These are phyloP conservation scores for Lerema accius DNA, from an alignment of 1,140 invertebrate species.

Conservation along the genomic window DNA sequence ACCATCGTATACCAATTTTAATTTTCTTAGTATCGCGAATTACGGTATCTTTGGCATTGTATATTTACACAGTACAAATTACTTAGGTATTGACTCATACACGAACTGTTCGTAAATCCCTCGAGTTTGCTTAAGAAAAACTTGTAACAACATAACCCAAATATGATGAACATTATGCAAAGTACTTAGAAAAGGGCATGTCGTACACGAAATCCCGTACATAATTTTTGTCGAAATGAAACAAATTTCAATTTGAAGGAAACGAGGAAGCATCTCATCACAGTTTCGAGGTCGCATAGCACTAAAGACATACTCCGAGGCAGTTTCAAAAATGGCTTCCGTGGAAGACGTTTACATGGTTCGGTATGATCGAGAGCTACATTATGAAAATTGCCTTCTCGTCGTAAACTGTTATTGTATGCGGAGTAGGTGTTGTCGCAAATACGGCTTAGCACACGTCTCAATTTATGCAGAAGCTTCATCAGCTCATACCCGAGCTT, in stretches of 20 bases:
- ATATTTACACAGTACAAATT: no score
- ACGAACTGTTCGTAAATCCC: no score
- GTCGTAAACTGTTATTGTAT: constrained; percentile 51
- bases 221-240: background rate
- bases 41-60: no score
- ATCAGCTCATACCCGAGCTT: constrained; percentile 39
- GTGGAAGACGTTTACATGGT: constrained; percentile 11
- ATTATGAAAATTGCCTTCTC: constrained; percentile 54
- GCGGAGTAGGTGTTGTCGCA: constrained; percentile 45
- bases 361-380: constrained; percentile 17
- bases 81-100: no score
- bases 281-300: constrained; percentile 2
- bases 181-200: no score
- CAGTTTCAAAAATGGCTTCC: constrained; percentile 19
- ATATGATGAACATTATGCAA: no score
- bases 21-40: no score
- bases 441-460: constrained; percentile 45
- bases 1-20: no score
- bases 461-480: constrained; percentile 44
- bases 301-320: constrained; percentile 11
- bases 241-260: constrained; percentile 26
- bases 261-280: constrained; percentile 7
- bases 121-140: no score
- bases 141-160: no score
- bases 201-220: background rate